phyloP scores from a whole-genome alignment of 2,113 vertebrate genomes.

The Epinephelus lanceolatus region DNA sequence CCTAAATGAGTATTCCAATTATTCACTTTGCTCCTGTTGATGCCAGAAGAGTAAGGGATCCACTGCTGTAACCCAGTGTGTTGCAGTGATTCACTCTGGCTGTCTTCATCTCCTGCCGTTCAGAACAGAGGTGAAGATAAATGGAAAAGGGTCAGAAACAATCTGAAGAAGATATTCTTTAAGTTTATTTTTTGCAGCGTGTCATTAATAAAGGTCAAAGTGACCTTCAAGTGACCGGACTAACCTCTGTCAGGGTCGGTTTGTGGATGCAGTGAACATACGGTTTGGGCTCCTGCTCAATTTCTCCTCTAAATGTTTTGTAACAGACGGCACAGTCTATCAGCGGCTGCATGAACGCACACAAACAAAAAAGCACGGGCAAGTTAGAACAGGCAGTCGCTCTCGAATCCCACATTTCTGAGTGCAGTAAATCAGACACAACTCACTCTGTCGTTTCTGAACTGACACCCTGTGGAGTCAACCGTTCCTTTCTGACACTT shows the following conservation, averaged over 20 bases:
- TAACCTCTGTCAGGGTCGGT: slow-evolving; percentile 76
- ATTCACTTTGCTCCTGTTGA: slow-evolving; percentile 9
- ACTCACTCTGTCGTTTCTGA: slow-evolving; percentile 82
- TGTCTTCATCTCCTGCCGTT: slow-evolving; percentile 69
- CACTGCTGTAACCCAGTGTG: slow-evolving; percentile 70
- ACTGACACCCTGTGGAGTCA: slow-evolving; percentile 62
- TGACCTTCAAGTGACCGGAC: neutral
- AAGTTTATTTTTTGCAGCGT: neutral
- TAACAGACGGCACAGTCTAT: slow-evolving; percentile 84
- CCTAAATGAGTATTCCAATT: neutral
- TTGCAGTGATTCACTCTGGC: slow-evolving; percentile 72
- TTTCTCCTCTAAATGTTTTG: slow-evolving; percentile 70
- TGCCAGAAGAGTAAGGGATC: slow-evolving; percentile 73
- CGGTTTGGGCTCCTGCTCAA: slow-evolving; percentile 76
- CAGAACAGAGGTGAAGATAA: neutral
- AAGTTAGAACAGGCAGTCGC: slow-evolving; percentile 31
- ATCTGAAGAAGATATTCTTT: neutral
- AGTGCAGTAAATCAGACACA: neutral
- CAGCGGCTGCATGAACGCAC: slow-evolving; percentile 76
- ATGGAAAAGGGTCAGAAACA: neutral
- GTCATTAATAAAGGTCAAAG: neutral
- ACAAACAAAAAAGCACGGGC: slow-evolving; percentile 47
- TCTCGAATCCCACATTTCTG: neutral
- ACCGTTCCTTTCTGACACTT: slow-evolving; percentile 72
- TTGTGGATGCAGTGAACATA: slow-evolving; percentile 83